Evolutionary conservation across 2,113 vertebrate species (phyloP), one percentile per base, ranked within the genome.

Genomic region (Sus scrofa): DNA sequence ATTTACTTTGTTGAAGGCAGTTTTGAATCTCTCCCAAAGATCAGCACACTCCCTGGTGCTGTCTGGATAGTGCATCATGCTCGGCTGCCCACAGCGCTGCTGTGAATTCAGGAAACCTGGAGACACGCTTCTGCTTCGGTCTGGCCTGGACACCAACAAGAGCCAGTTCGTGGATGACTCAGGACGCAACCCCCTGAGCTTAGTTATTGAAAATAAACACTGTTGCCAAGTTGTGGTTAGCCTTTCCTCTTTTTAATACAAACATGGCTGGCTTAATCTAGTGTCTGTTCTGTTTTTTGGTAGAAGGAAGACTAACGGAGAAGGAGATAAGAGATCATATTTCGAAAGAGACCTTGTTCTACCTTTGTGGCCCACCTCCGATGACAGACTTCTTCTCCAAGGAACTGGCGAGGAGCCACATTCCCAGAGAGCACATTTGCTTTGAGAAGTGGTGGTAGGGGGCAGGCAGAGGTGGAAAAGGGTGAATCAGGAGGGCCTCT

Each of bases 401-500:
- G 95, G 98, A 98, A 54, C 99, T 99, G 2, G 97, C 96, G 95
- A 97, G 97, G 37, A 89, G 99, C 15, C 99, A 98, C 32, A 98
- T 99, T 82, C 94, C 99, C 4, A 98, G 96, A 96, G 98, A 99
- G 95, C 98, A 97, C 97, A 98, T 99, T 97, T 98, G 99, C 95
- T 99, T 99, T 97, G 99, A 99, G 98, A 99, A 99, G 96, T 99
- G 99, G 99, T 99, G 99, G 99, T 99, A 99, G 98, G 67, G 30
- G 75, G 54, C 4, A 1, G 5, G 63, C 16, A 32, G 1, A 79
- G 86, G 68, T 7, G 60, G 44, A 39, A 74, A 77, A 52, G 86
- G 8, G 24, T 0, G n/a, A 18, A 16, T 50, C 11, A 1, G 4
- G 50, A 56, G 58, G 30, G 11, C 32, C 3, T 7, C 1, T 7